phyloP scores from a whole-genome alignment of 2,797 vertebrate species.

The Sphenopsis melanotis region DNA sequence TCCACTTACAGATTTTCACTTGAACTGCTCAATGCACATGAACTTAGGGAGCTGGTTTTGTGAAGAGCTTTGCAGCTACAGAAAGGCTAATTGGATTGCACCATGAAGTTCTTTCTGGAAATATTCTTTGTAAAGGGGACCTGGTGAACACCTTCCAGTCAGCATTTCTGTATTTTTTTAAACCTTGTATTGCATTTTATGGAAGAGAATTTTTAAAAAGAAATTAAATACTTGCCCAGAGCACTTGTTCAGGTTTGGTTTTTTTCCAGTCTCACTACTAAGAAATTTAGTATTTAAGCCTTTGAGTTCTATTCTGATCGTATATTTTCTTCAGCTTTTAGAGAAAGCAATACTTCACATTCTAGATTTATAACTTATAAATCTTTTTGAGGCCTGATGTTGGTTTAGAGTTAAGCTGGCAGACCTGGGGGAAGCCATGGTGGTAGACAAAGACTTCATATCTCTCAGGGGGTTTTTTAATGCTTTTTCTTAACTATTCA shows the following conservation, averaged over 20 bases:
- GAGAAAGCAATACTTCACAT: neutral
- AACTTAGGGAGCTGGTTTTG: neutral
- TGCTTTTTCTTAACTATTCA: neutral
- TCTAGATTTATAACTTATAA: neutral
- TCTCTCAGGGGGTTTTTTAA: neutral
- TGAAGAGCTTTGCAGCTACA: neutral
- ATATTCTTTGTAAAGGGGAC: neutral
- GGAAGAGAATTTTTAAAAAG: neutral
- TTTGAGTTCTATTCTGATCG: neutral
- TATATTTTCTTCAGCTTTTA: neutral
- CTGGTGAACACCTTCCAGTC: neutral
- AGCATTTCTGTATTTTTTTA: neutral
- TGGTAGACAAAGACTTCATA: neutral
- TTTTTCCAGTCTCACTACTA: neutral
- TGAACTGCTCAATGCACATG: neutral
- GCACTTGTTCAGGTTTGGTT: rapidly evolving
- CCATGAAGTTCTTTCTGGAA: neutral
- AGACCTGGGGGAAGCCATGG: neutral
- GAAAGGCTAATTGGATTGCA: neutral
- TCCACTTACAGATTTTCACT: slow-evolving; percentile 14
- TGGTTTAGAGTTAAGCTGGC: neutral
- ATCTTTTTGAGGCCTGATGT: neutral
- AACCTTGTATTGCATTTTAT: neutral
- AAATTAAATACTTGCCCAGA: neutral
- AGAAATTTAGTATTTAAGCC: neutral